These are phyloP conservation scores for Coccyzus lansbergi DNA, from an alignment of 2,797 vertebrate genomes.

Conservation along the genomic window DNA sequence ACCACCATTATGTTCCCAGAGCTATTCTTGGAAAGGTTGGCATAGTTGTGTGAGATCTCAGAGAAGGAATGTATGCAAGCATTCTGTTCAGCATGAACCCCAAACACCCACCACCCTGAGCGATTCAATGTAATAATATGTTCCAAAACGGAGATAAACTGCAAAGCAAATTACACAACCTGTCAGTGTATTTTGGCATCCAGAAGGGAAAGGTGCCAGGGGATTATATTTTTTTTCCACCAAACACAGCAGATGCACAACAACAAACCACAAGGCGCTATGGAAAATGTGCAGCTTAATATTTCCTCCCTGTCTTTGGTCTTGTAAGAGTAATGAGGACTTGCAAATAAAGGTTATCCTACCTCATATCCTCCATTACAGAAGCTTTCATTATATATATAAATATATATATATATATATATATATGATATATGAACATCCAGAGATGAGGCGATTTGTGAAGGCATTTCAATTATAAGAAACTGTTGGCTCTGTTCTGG, in stretches of 20 bases:
- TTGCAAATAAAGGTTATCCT: background rate
- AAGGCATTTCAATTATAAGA: conserved; percentile 24
- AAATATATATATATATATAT: background rate
- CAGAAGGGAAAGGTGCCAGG: background rate
- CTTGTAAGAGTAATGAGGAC: background rate
- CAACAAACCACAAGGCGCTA: background rate
- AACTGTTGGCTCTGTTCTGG: conserved; percentile 1
- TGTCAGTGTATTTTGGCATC: background rate
- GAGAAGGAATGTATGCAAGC: conserved; percentile 28
- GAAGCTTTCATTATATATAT: background rate
- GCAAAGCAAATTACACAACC: conserved; percentile 14
- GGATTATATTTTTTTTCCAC: background rate
- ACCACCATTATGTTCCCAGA: background rate
- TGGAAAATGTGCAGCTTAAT: background rate
- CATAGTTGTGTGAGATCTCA: conserved; percentile 47
- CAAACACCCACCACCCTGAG: conserved; percentile 22
- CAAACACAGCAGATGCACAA: background rate
- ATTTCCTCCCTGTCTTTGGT: background rate
- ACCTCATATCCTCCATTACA: background rate
- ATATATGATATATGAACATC: background rate
- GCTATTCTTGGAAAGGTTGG: conserved; percentile 40
- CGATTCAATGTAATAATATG: conserved; percentile 14
- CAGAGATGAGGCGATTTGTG: background rate
- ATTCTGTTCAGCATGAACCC: conserved; percentile 36
- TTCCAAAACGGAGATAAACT: conserved; percentile 12